A percentile compares a stretch with the other conserved stretches of the same genome.
These are phyloP conservation scores for Caretta caretta DNA, from an alignment of 2,113 vertebrate genomes.

Conservation along the genomic window DNA sequence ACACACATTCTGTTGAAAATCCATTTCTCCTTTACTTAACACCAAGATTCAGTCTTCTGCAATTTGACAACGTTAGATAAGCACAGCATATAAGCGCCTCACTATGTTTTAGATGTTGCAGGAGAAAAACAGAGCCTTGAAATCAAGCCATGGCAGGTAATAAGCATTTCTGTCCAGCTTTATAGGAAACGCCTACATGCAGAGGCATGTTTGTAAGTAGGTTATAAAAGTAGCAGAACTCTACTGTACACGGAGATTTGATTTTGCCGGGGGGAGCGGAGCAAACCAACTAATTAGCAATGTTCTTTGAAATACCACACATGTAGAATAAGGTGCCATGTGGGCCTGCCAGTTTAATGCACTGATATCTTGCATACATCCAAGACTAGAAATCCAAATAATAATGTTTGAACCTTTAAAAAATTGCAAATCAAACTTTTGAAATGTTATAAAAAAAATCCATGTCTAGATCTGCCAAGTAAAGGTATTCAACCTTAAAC, in stretches of 20 bases:
- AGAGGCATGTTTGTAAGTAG: neutral
- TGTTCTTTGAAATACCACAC: neutral
- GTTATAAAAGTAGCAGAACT: neutral
- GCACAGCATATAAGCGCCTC: neutral
- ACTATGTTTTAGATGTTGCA: neutral
- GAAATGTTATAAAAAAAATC: neutral
- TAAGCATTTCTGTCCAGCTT: neutral
- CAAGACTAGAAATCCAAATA: neutral
- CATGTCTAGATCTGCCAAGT: neutral
- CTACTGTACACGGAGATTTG: accelerated
- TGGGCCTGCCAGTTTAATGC: neutral
- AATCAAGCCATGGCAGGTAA: neutral
- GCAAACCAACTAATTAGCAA: neutral
- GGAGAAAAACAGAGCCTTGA: neutral
- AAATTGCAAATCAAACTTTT: too few species aligned
- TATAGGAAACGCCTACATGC: neutral
- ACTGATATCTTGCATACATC: accelerated
- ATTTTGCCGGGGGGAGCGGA: neutral
- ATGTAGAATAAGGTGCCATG: neutral
- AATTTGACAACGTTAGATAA: neutral
- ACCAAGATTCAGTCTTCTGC: neutral
- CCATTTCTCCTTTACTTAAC: neutral
- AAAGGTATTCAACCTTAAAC: neutral
- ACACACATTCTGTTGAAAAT: neutral
- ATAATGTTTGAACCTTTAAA: neutral